Percentiles rank a stretch among this genome's conserved stretches.
These are phyloP conservation scores for Asbolus verrucosus DNA, from an alignment of 1,140 invertebrate species.

Conservation along the genomic window DNA sequence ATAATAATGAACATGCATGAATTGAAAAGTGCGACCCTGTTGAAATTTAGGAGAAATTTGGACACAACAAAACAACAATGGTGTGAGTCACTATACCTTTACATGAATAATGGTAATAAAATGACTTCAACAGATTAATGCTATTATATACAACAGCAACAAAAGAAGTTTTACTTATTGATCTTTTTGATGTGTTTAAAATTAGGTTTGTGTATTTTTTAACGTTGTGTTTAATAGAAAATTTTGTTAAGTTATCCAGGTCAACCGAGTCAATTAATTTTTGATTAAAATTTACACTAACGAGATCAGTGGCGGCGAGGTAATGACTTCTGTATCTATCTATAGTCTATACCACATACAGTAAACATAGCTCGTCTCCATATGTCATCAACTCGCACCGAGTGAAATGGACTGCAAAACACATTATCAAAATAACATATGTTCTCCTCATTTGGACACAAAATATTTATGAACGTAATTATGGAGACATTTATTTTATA, in stretches of 20 bases:
- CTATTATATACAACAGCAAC: conserved; percentile 44
- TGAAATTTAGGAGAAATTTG: conserved; percentile 46
- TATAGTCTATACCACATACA: too few relatives aligned
- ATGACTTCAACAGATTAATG: conserved; percentile 48
- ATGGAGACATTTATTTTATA: conserved; percentile 44
- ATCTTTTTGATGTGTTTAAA: conserved; percentile 46
- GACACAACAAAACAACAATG: conserved; percentile 48
- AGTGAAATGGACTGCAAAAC: conserved; percentile 17
- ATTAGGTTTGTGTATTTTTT: conserved; percentile 48
- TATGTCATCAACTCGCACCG: neutral
- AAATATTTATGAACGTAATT: conserved; percentile 39
- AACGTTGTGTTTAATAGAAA: conserved; percentile 27
- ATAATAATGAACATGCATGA: neutral
- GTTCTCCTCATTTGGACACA: conserved; percentile 30
- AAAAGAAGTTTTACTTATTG: conserved; percentile 48
- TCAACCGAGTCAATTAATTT: conserved; percentile 32
- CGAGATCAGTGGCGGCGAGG: neutral
- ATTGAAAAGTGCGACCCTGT: conserved; percentile 46
- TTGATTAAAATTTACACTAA: conserved; percentile 18
- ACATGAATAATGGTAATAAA: conserved; percentile 53
- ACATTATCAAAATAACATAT: conserved; percentile 28
- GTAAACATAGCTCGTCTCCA: neutral
- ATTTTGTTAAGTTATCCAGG: conserved; percentile 28
- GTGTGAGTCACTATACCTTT: conserved; percentile 53
- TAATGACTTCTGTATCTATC: too few relatives aligned